Conservation (phyloP, 92 coral and sea anemone genomes). For the Palythoa grandiflora region DNA sequence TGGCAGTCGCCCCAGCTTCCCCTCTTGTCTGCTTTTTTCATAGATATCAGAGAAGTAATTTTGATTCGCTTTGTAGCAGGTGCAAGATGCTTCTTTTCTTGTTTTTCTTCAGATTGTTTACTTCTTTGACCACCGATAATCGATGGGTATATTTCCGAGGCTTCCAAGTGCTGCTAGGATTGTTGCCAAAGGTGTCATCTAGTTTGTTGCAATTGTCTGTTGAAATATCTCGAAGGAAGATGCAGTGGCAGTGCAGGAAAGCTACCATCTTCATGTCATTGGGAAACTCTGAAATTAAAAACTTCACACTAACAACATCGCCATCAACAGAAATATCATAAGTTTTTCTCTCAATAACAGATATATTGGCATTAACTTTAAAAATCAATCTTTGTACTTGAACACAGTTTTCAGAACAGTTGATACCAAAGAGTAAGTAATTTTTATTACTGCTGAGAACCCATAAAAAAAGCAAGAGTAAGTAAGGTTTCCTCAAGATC, state of each 20-base stretch:
- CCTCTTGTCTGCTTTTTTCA: conserved; percentile 5
- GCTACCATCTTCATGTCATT: conserved; percentile 50
- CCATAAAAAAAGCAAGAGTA: conserved; percentile 9
- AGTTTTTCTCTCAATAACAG: not conserved
- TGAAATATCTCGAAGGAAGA: conserved; percentile 30
- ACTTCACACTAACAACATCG: not conserved
- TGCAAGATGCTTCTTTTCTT: conserved; percentile 4
- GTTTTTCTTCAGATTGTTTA: conserved; percentile 10
- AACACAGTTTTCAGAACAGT: not conserved
- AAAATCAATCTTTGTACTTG: conserved; percentile 18
- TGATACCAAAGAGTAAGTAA: conserved; percentile 47
- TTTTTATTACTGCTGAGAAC: not conserved
- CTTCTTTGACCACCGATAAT: conserved; percentile 40
- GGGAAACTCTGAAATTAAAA: conserved; percentile 38
- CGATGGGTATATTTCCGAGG: conserved; percentile 31
- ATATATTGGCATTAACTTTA: conserved; percentile 20
- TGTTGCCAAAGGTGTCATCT: conserved; percentile 25
- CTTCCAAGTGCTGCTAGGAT: conserved; percentile 20
- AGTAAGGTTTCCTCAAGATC: conserved; percentile 21
- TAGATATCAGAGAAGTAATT: conserved; percentile 38
- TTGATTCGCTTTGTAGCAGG: conserved; percentile 32
- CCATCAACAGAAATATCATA: conserved; percentile 2
- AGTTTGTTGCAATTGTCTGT: conserved; percentile 24
- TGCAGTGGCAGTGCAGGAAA: conserved; percentile 32
- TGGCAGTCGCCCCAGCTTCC: too few relatives aligned